Conservation (phyloP, 1,140 invertebrate genomes). For the Diachasma alloeum region DNA sequence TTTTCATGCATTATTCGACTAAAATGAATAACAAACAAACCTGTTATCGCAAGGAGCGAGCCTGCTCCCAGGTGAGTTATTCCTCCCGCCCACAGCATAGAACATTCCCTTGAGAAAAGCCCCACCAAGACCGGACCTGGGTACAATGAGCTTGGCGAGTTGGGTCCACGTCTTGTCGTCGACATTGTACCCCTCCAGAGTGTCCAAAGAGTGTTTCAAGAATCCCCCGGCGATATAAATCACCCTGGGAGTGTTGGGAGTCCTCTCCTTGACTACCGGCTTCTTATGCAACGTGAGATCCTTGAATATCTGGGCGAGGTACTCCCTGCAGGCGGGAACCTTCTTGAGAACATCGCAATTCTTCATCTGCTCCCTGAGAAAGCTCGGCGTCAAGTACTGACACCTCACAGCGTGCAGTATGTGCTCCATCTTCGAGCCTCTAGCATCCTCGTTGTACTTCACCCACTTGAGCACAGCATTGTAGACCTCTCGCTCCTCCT, state of each 20-base stretch:
- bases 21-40: conserved; percentile 3
- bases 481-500: conserved; percentile 90
- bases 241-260: conserved; percentile 84
- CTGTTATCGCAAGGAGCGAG: conserved; percentile 58
- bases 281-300: conserved; percentile 85
- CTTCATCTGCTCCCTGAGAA: conserved; percentile 88
- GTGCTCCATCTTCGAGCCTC: conserved; percentile 84
- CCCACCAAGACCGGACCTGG: conserved; percentile 87
- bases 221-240: conserved; percentile 93
- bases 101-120: conserved; percentile 86
- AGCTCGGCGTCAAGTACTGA: conserved; percentile 90
- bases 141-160: conserved; percentile 80
- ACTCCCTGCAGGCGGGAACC: conserved; percentile 87
- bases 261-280: conserved; percentile 80
- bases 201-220: conserved; percentile 83
- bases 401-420: conserved; percentile 88
- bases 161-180: conserved; percentile 85
- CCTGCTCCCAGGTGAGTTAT: conserved; percentile 84
- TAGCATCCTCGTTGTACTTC: conserved; percentile 83
- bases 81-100: conserved; percentile 90
- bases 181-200: conserved; percentile 87
- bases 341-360: conserved; percentile 89
- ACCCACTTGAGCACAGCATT: conserved; percentile 92
- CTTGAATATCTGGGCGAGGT: conserved; percentile 89
- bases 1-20: no score